Evolutionary conservation across 2,113 vertebrate genomes (phyloP), one percentile per base, ranked within the genome.

Genomic region (Hydropotes inermis): DNA sequence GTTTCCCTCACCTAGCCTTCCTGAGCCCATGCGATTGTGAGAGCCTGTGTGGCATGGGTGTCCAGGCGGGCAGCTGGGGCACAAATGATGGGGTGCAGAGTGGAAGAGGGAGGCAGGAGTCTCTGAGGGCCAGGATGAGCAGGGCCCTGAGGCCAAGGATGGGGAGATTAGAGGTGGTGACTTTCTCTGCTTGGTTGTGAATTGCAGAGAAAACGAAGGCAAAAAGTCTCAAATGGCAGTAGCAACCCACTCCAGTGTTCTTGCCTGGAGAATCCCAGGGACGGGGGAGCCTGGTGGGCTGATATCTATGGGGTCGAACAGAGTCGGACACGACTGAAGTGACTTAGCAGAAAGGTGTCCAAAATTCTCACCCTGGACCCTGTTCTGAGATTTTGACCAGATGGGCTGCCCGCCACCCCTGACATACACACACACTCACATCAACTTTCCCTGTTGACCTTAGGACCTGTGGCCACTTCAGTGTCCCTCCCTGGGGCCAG

Each of bases 1-100:
- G 91, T 95, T 93, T 97, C 94, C 47, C 43, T 90, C 57, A 55
- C 76, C 74, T 30, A 54, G 25, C n/a, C 83, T 89, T 27, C 43
- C 84, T 15, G 14, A 78, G 45, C 57, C 55, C 43, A n/a, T 27
- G 13, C 54, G 61, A 43, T 54, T 57, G 45, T 52, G 43, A 79
- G 36, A 86, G 55, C n/a, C 36, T 57, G 13, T 57, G 81, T 52
- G 45, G 6, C 58, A 54, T 47, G 14, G 23, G 30, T 79, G 16
- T 93, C 82, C 58, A 55, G 74, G 76, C 28, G 70, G n/a, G 67
- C 70, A 89, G 8, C 45, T 67, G 52, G 87, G 54, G 55, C 89
- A 36, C 57, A 83, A 39, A n/a, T 9, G 55, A 47, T 14, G 30
- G 39, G 60, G 16, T 15, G 7, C 87, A 74, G 58, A 33, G 28